Conservation (phyloP, 1,140 invertebrate genomes). For the Eurosta solidaginis region DNA sequence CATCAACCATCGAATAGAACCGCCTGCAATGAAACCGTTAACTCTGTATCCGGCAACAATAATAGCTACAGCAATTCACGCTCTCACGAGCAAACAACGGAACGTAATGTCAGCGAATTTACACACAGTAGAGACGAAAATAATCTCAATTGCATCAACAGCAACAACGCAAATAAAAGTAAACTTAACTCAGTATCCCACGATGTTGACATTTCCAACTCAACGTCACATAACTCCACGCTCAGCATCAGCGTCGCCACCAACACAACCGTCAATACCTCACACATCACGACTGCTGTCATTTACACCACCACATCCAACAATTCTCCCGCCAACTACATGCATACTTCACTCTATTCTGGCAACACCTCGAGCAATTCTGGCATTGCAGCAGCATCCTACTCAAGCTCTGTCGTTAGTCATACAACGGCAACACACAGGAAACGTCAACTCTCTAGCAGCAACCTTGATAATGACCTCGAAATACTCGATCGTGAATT, state of each 20-base stretch:
- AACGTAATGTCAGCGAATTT: neutral
- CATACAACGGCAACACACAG: slow-evolving; percentile 7
- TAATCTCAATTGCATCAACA: neutral
- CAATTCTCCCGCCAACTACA: neutral
- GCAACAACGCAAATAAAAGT: no score
- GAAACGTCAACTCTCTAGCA: slow-evolving; percentile 49
- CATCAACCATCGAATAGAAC: slow-evolving; percentile 35
- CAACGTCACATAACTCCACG: neutral
- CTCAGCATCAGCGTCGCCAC: neutral
- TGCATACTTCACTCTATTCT: neutral
- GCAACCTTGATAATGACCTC: slow-evolving; percentile 52
- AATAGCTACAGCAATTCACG: slow-evolving; percentile 29
- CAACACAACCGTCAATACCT: neutral
- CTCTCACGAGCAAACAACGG: neutral
- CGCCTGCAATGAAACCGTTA: slow-evolving; percentile 14
- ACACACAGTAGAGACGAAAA: neutral
- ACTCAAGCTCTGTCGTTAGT: neutral
- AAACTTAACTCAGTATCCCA: neutral
- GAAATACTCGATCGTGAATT: slow-evolving; percentile 57
- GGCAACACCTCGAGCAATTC: neutral
- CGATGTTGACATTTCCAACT: slow-evolving; percentile 7
- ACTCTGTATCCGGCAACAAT: neutral
- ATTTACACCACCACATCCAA: slow-evolving; percentile 12
- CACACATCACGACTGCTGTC: neutral
- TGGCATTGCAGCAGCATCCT: neutral